Conservation (phyloP, 2,888 invertebrate species). For the Drosophila rellima region DNA sequence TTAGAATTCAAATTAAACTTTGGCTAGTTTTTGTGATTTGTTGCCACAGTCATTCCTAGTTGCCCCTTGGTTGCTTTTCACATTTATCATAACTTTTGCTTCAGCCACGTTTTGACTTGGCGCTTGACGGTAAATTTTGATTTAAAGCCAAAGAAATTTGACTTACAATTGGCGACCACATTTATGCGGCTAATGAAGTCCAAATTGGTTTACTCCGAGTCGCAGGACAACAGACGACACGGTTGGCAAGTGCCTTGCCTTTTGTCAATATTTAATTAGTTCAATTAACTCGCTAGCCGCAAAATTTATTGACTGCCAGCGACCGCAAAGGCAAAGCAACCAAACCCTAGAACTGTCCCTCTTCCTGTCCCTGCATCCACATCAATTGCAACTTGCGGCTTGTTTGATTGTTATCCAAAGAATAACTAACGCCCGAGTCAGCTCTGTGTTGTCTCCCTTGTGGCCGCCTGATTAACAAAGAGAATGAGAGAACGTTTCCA, state of each 20-base stretch:
- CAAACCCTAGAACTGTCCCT: neutral
- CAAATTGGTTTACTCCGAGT: conserved; percentile 29
- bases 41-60: conserved; percentile 29
- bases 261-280: conserved; percentile 78
- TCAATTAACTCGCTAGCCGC: conserved; percentile 63
- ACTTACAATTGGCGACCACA: conserved; percentile 21
- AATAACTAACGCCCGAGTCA: conserved; percentile 9
- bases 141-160: conserved; percentile 19
- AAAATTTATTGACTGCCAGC: conserved; percentile 53
- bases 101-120: conserved; percentile 28
- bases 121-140: conserved; percentile 26
- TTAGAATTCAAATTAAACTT: conserved; percentile 78
- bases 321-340: conserved; percentile 9
- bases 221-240: neutral
- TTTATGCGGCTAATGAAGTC: conserved; percentile 61
- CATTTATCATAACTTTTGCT: conserved; percentile 66
- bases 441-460: conserved; percentile 16
- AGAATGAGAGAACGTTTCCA: neutral
- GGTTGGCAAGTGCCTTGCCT: conserved; percentile 12
- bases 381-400: conserved; percentile 19
- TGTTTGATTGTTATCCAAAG: conserved; percentile 14
- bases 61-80: conserved; percentile 21
- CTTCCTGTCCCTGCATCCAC: neutral
- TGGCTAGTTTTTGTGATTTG: conserved; percentile 66
- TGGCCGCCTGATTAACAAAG: conserved; percentile 35